A percentile compares a stretch with the other conserved stretches of the same genome.
Conservation (phyloP, 2,113 vertebrate species). For the Cynoglossus semilaevis region DNA sequence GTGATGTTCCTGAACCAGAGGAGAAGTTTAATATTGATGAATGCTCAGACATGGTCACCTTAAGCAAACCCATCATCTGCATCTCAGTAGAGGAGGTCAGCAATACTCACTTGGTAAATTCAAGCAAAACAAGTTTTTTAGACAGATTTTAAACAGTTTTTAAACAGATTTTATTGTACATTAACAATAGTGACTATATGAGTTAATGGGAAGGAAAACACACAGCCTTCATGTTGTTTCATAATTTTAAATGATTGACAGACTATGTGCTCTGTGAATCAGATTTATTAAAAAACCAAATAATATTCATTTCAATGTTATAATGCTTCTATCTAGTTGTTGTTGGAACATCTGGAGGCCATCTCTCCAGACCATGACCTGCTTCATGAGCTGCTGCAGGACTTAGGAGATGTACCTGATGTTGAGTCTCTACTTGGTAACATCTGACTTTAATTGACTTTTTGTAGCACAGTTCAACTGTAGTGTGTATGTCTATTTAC, state of each 20-base stretch:
- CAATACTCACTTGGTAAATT: slow-evolving; percentile 93
- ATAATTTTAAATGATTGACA: too few species aligned
- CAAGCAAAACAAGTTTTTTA: neutral
- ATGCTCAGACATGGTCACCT: slow-evolving; percentile 94
- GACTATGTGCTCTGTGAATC: too few species aligned
- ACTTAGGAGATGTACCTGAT: slow-evolving; percentile 86
- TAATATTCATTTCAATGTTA: neutral
- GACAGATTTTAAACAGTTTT: too few species aligned
- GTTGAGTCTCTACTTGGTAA: slow-evolving; percentile 91
- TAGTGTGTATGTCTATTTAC: neutral
- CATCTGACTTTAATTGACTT: neutral
- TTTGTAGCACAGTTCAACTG: neutral
- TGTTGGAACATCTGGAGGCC: slow-evolving; percentile 92
- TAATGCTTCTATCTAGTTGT: slow-evolving; percentile 76
- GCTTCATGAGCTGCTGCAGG: slow-evolving; percentile 87
- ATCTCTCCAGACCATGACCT: slow-evolving; percentile 88
- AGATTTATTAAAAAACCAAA: too few species aligned
- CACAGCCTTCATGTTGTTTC: too few species aligned
- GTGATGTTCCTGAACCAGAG: slow-evolving; percentile 91
- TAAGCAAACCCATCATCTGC: slow-evolving; percentile 97
- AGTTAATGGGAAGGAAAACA: too few species aligned
- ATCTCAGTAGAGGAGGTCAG: slow-evolving; percentile 98
- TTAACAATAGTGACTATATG: too few species aligned
- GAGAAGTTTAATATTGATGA: slow-evolving; percentile 99
- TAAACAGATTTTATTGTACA: too few species aligned